Conservation (phyloP, 1,140 invertebrate genomes). For the Lordiphosa collinella region DNA sequence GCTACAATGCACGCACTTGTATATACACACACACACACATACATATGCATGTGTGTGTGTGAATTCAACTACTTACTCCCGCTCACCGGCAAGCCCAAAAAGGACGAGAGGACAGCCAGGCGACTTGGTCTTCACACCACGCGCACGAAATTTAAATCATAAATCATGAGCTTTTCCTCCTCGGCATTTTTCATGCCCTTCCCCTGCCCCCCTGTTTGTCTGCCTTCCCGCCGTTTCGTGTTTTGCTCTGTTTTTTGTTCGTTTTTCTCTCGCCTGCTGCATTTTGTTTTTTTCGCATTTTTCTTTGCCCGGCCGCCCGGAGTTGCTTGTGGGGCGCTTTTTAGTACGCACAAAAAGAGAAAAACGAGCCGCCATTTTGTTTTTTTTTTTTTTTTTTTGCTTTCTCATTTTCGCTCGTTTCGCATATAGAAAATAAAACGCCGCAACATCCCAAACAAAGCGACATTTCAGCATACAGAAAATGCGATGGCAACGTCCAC, state of each 20-base stretch:
- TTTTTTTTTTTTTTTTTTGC: constrained; percentile 67
- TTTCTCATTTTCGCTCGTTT: constrained; percentile 70
- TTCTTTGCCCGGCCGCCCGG: constrained; percentile 48
- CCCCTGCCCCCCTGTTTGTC: background rate
- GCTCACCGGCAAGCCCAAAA: constrained; percentile 3
- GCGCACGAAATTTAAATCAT: constrained; percentile 72
- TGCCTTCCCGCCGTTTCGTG: background rate
- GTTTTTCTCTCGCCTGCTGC: constrained; percentile 31
- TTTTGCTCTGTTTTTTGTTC: constrained; percentile 2
- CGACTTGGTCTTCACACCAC: constrained; percentile 62
- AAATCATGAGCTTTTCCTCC: constrained; percentile 77
- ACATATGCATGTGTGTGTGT: background rate
- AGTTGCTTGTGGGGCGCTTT: constrained; percentile 55
- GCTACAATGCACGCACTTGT: constrained; percentile 27
- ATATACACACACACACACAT: constrained; percentile 12
- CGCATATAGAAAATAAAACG: constrained; percentile 77
- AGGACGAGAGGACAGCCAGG: constrained; percentile 19
- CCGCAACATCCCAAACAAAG: constrained; percentile 55
- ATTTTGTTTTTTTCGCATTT: constrained; percentile 73
- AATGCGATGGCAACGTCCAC: constrained; percentile 33
- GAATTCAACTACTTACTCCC: too few relatives aligned
- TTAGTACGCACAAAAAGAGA: constrained; percentile 76
- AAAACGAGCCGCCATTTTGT: constrained; percentile 73
- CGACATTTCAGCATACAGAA: constrained; percentile 61
- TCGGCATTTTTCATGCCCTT: constrained; percentile 58